Base-by-base conservation (phyloP, 2,113 vertebrate genomes). In the Tympanuchus pallidicinctus region DNA sequence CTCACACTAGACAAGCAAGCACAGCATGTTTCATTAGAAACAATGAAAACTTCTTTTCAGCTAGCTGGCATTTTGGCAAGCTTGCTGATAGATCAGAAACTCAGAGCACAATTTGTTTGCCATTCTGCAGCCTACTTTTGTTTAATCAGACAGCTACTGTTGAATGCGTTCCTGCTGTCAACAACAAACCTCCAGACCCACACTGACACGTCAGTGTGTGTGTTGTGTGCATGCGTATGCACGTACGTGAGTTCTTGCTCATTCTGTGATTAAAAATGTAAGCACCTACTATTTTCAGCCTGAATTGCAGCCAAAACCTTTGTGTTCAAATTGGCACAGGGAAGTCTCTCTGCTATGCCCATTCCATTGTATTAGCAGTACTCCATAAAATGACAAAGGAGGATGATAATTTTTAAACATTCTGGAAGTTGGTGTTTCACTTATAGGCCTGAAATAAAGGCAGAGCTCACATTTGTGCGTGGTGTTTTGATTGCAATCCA, bases 271-370 rank as follows among this genome's bases (percentile, higher is more conserved):
- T 98, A 97, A 97, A 97, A 97, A 94, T 92, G 92, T 91, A 97
- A 97, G 96, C 97, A 96, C 96, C 95, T 98, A 94, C 97, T 98
- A 97, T 98, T 98, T 98, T 97, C 97, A 97, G 97, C 93, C 87
- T 95, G 96, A 98, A 94, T 96, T 92, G 86, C 95, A 98, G 98
- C 97, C 98, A 98, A 92, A 74, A 36, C 81, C 89, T 82, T 97
- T 91, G 82, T 90, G 94, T 96, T 96, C 95, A 66, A 95, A 82
- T 78, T 94, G 90, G 96, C 92, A 96, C 54, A 54, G 89, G 82
- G 50, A 96, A 25, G 54, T 64, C 92, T 89, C 93, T 93, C 82
- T 11, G 0, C 82, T 11, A 0, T 82, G 74, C 95, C 96, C 86
- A 11, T 87, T 90, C 81, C 70, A 42, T 82, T 60, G 5, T 83